phyloP scores from a whole-genome alignment of 2,888 invertebrate genomes.

The Hanleya hanleyi region DNA sequence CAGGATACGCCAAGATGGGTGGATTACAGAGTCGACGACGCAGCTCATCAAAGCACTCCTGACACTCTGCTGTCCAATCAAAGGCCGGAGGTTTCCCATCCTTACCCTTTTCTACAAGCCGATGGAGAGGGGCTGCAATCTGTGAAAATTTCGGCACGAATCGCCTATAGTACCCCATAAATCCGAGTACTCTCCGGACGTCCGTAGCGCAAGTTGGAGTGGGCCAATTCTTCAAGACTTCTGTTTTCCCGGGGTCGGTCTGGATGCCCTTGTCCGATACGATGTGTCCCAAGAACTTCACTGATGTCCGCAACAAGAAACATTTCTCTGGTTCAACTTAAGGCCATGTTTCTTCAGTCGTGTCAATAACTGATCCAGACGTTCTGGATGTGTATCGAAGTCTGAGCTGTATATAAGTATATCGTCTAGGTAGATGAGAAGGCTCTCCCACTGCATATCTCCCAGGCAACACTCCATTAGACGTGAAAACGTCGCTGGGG shows the following conservation, averaged over 20 bases:
- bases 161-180: constrained; percentile 27
- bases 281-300: constrained; percentile 21
- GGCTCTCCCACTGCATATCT: constrained; percentile 28
- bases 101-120: constrained; percentile 20
- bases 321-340: constrained; percentile 46
- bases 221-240: constrained; percentile 16
- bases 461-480: constrained; percentile 38
- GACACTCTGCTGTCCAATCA: constrained; percentile 28
- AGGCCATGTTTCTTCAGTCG: constrained; percentile 38
- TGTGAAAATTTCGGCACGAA: constrained; percentile 30
- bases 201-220: constrained; percentile 8
- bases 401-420: constrained; percentile 35
- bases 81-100: neutral
- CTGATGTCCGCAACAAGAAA: constrained; percentile 22
- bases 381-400: constrained; percentile 25
- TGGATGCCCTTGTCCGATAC: constrained; percentile 10
- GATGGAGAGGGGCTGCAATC: constrained; percentile 31
- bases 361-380: constrained; percentile 37
- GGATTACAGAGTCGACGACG: constrained; percentile 16
- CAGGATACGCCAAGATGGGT: constrained; percentile 33
- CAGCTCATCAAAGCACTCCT: constrained; percentile 28
- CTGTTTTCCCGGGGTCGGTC: constrained; percentile 14
- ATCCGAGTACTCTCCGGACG: constrained; percentile 13
- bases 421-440: constrained; percentile 43
- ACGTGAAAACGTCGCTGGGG: constrained; percentile 41